Percentiles rank a stretch among this genome's conserved stretches.
These are phyloP conservation scores for Sebastes schlegelii DNA, from an alignment of 2,113 vertebrate species.

Conservation along the genomic window DNA sequence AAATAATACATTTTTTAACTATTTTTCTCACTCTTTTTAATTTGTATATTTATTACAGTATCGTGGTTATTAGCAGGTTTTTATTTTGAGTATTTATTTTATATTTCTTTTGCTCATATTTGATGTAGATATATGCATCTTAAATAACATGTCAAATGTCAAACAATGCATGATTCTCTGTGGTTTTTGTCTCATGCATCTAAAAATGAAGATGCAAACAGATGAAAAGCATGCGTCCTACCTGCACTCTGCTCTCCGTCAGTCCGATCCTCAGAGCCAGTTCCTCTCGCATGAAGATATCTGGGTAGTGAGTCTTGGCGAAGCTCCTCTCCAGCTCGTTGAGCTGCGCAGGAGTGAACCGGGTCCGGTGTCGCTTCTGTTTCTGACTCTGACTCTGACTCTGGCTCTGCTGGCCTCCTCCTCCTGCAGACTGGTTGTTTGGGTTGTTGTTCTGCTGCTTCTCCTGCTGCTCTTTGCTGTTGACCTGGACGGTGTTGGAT, in stretches of 20 bases:
- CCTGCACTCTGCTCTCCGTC: slow-evolving; percentile 97
- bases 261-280: slow-evolving; percentile 94
- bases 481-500: slow-evolving; percentile 89
- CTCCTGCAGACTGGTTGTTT: slow-evolving; percentile 80
- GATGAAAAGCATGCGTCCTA: slow-evolving; percentile 63
- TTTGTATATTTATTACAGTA: too few relatives aligned
- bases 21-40: not conserved
- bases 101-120: not conserved
- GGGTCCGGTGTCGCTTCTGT: slow-evolving; percentile 95
- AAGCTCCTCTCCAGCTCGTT: slow-evolving; percentile 97
- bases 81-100: not conserved
- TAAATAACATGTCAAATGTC: too few relatives aligned
- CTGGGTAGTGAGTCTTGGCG: slow-evolving; percentile 96
- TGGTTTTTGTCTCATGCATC: too few relatives aligned
- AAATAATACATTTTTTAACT: too few relatives aligned
- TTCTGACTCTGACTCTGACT: slow-evolving; percentile 86
- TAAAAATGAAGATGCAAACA: too few relatives aligned
- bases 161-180: too few relatives aligned
- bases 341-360: slow-evolving; percentile 96
- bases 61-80: not conserved
- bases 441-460: slow-evolving; percentile 83
- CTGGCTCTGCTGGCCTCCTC: slow-evolving; percentile 76
- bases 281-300: slow-evolving; percentile 98
- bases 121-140: not conserved
- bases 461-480: slow-evolving; percentile 91